phyloP scores from a whole-genome alignment of 2,113 vertebrate species.

The Ictidomys tridecemlineatus region DNA sequence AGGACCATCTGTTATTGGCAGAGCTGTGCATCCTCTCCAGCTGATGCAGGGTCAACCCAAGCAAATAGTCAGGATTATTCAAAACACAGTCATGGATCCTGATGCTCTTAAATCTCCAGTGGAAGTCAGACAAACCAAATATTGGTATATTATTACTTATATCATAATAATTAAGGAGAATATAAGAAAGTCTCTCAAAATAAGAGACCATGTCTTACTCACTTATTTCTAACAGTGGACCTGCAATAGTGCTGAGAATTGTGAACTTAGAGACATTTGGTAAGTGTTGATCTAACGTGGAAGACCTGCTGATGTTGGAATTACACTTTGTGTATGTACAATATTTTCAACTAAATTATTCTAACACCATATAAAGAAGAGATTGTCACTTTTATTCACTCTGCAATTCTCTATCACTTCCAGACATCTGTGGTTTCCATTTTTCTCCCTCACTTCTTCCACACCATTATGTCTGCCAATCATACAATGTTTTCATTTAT shows the following conservation, averaged over 20 bases:
- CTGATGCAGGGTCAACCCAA: neutral
- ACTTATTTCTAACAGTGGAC: neutral
- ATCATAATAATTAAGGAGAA: conserved; percentile 40
- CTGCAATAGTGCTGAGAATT: neutral
- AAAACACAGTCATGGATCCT: conserved; percentile 39
- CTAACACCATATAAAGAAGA: neutral
- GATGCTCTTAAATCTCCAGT: conserved; percentile 5
- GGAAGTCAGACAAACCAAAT: conserved; percentile 30
- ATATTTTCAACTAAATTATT: neutral
- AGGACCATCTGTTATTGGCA: conserved; percentile 71
- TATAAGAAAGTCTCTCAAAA: neutral
- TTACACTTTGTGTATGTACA: neutral
- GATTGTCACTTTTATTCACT: neutral
- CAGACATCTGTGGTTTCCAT: neutral
- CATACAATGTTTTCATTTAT: neutral
- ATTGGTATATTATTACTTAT: neutral
- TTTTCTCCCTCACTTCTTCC: neutral
- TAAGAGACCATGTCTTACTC: neutral
- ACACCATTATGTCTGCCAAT: neutral
- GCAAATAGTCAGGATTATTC: neutral
- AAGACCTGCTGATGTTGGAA: neutral
- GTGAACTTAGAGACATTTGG: neutral
- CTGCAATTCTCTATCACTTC: neutral
- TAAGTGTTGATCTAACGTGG: neutral
- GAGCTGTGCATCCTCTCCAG: conserved; percentile 21